These are phyloP conservation scores for Nibea albiflora DNA, from an alignment of 2,113 vertebrate species.

Conservation along the genomic window DNA sequence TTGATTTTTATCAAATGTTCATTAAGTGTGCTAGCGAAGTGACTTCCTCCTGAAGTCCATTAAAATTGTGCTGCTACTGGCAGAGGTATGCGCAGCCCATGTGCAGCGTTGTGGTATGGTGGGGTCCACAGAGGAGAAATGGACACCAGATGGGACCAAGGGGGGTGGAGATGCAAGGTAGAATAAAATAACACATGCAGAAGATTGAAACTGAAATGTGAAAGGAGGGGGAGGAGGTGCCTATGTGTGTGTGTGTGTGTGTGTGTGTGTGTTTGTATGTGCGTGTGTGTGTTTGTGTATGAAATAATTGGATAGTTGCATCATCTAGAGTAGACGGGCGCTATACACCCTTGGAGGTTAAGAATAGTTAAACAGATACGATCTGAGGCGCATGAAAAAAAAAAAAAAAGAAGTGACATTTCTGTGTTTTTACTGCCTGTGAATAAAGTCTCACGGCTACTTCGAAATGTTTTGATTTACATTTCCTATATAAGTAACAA, in stretches of 20 bases:
- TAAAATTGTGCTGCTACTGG: conserved; percentile 76
- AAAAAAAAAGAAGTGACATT: conserved; percentile 37
- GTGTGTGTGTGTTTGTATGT: neutral
- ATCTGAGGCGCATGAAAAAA: conserved; percentile 43
- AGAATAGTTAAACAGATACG: conserved; percentile 57
- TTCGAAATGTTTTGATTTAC: conserved; percentile 71
- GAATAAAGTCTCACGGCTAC: conserved; percentile 56
- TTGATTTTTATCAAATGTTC: conserved; percentile 90
- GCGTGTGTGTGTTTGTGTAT: neutral
- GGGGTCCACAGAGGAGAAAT: conserved; percentile 83
- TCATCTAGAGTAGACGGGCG: conserved; percentile 52
- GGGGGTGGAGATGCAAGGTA: conserved; percentile 71
- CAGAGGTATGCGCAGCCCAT: conserved; percentile 65
- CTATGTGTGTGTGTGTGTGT: conserved; percentile 17
- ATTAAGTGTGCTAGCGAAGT: conserved; percentile 80
- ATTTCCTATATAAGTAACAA: conserved; percentile 72
- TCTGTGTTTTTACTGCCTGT: conserved; percentile 48
- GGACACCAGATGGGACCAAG: conserved; percentile 84
- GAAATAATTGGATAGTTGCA: conserved; percentile 62
- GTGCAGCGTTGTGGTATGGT: conserved; percentile 74
- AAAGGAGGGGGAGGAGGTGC: conserved; percentile 13
- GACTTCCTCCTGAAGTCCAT: conserved; percentile 90
- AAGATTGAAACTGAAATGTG: conserved; percentile 71
- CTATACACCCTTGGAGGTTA: conserved; percentile 40
- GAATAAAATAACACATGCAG: conserved; percentile 80